Evolutionary conservation across 1,140 invertebrate species (phyloP), one percentile per base, ranked within the genome.

Genomic region (Alviniconcha marisindica): DNA sequence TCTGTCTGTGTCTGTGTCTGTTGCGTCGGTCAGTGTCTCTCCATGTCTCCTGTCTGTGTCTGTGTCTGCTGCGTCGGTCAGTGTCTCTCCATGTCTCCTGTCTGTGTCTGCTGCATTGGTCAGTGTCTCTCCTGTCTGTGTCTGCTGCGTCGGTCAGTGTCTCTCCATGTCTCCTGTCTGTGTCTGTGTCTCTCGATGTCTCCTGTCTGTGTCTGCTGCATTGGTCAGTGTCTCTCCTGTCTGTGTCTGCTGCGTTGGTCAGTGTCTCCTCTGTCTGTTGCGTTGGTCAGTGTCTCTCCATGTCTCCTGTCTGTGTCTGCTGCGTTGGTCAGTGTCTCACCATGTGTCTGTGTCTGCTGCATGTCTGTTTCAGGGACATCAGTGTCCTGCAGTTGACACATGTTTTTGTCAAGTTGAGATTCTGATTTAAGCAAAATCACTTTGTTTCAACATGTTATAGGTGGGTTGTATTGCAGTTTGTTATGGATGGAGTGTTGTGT

Each of bases 61-160:
- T n/a, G n/a, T n/a, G n/a, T n/a, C n/a, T n/a, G 54, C 5, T 56
- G 54, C n/a, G 54, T 56, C 18, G 18, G 54, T 51, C 69, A 79
- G 84, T 84, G 56, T n/a, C n/a, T n/a, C n/a, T n/a, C n/a, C n/a
- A n/a, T n/a, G n/a, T n/a, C n/a, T n/a, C n/a, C n/a, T n/a, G n/a
- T n/a, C n/a, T n/a, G 56, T 60, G 10, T 60, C 15, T 60, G 56
- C 48, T 51, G 48, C 21, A 7, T 51, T 24, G 18, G 56, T 60
- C 28, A 12, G 48, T 51, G 48, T 51, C 10, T n/a, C n/a, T n/a
- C n/a, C n/a, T n/a, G n/a, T n/a, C n/a, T n/a, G n/a, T n/a, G n/a
- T n/a, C n/a, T n/a, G n/a, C 18, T 92, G 90, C 86, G 83, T 93
- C 51, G 92, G 91, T 92, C 71, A 80, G 84, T 84, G 63, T 33